Percentiles rank a stretch among this genome's conserved stretches.
Conservation (phyloP, 1,140 invertebrate species). For the Drosophila kikkawai region DNA sequence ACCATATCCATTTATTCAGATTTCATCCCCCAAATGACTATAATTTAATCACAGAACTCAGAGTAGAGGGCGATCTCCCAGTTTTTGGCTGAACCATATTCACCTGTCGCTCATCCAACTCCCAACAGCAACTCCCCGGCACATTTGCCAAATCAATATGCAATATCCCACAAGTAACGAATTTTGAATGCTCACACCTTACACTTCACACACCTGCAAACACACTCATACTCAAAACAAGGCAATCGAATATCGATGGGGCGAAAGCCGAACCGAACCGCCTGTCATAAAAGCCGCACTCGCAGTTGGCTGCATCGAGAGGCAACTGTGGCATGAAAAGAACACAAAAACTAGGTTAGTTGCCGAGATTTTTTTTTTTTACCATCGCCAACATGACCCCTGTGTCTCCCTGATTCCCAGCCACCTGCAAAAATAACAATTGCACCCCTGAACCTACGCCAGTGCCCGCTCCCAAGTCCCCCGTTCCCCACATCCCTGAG, state of each 20-base stretch:
- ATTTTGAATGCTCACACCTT: conserved; percentile 26
- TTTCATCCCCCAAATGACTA: background rate
- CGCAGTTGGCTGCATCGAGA: conserved; percentile 41
- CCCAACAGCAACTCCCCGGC: conserved; percentile 42
- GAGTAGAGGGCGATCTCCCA: background rate
- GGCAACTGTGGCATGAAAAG: conserved; percentile 62
- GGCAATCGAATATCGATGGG: conserved; percentile 40
- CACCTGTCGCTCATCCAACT: conserved; percentile 23
- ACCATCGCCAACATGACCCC: conserved; percentile 28
- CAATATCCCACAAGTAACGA: conserved; percentile 60
- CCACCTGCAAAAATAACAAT: conserved; percentile 52
- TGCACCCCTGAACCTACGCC: conserved; percentile 21
- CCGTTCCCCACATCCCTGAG: conserved; percentile 2
- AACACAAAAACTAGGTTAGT: conserved; percentile 75
- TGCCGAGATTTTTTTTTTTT: conserved; percentile 65
- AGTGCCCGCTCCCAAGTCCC: background rate
- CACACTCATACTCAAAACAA: background rate
- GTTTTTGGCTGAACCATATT: background rate
- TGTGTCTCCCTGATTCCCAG: background rate
- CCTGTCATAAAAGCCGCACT: conserved; percentile 64
- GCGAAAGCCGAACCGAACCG: conserved; percentile 23
- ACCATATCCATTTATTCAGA: background rate
- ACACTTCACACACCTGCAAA: conserved; percentile 3
- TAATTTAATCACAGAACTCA: conserved; percentile 27
- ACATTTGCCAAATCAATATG: conserved; percentile 71